Conservation (phyloP, 2,797 vertebrate species). For the Rhabdomys pumilio region DNA sequence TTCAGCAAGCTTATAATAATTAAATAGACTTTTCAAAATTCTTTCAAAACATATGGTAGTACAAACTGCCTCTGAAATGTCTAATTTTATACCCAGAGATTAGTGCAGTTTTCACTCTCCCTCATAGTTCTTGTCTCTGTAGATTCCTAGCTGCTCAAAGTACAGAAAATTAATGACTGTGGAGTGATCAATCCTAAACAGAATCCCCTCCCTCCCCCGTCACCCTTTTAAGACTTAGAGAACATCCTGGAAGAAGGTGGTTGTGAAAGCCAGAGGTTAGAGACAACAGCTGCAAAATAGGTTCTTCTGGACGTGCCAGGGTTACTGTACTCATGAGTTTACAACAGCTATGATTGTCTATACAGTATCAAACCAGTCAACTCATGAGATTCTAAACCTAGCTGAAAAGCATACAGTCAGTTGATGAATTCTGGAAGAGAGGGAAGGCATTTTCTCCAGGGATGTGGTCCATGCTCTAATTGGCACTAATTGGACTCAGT, state of each 20-base stretch:
- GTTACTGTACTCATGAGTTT: background rate
- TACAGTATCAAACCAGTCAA: background rate
- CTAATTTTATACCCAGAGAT: background rate
- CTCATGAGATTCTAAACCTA: background rate
- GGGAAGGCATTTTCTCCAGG: background rate
- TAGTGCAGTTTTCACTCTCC: background rate
- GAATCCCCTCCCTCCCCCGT: too few relatives aligned
- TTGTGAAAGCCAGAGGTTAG: background rate
- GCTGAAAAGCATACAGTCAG: background rate
- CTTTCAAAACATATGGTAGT: background rate
- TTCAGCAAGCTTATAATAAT: background rate
- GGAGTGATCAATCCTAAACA: background rate
- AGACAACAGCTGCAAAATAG: background rate
- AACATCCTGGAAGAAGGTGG: background rate
- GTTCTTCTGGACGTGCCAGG: background rate
- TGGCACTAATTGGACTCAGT: background rate
- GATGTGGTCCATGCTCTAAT: background rate
- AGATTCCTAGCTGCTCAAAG: background rate
- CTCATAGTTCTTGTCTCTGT: background rate
- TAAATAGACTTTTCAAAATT: constrained; percentile 12
- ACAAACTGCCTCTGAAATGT: background rate
- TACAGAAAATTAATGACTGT: background rate
- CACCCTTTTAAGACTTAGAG: background rate
- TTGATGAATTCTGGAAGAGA: background rate
- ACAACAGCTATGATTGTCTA: background rate